Conservation (phyloP, 2,888 invertebrate species). For the Venusia cambrica region DNA sequence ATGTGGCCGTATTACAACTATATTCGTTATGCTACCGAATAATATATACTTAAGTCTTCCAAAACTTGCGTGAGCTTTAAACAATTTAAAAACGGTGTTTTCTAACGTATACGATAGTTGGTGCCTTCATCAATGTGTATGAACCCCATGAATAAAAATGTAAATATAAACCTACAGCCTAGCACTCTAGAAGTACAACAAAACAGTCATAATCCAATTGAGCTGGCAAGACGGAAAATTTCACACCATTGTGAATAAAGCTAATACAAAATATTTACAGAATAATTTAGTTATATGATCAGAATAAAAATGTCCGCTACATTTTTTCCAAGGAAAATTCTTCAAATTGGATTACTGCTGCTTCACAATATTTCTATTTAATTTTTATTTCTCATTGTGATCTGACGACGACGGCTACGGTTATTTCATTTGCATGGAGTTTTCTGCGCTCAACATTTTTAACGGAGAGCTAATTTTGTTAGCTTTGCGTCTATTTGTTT, state of each 20-base stretch:
- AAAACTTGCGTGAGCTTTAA: too few species aligned
- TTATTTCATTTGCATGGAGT: constrained; percentile 57
- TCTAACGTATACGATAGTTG: too few species aligned
- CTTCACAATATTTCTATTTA: constrained; percentile 75
- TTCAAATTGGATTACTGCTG: constrained; percentile 64
- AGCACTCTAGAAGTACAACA: too few species aligned
- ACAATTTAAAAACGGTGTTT: too few species aligned
- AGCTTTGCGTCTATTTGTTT: too few species aligned
- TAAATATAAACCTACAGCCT: too few species aligned
- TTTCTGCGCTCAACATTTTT: constrained; percentile 26
- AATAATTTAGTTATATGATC: constrained; percentile 68
- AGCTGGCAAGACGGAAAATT: constrained; percentile 35
- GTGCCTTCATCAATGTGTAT: too few species aligned
- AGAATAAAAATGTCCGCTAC: constrained; percentile 46
- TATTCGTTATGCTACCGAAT: too few species aligned
- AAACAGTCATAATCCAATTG: constrained; percentile 38
- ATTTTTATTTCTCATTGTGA: constrained; percentile 72
- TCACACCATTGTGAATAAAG: constrained; percentile 69
- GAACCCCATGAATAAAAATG: too few species aligned
- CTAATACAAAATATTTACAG: constrained; percentile 72
- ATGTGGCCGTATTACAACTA: too few species aligned
- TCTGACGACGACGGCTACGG: constrained; percentile 39
- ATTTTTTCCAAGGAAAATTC: constrained; percentile 47
- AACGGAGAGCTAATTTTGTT: constrained; percentile 20
- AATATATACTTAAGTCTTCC: too few species aligned